Evolutionary conservation across 2,797 vertebrate species (phyloP).

Genomic region (Cyprinella venusta): DNA sequence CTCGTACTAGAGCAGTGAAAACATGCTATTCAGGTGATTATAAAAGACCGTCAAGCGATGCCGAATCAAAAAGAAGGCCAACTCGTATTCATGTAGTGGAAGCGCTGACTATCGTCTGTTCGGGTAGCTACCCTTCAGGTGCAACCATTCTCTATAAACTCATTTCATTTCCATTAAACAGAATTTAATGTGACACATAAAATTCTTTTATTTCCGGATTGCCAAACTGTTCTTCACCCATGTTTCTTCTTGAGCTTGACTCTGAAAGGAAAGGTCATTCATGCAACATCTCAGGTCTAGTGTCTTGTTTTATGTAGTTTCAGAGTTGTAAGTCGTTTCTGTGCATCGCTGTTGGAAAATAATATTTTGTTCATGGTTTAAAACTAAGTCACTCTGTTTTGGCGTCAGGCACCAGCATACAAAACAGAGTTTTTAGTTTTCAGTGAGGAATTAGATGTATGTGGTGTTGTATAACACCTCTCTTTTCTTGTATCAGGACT

Average conservation of each 20-base stretch:
- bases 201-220: conserved; percentile 50
- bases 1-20: conserved; percentile 59
- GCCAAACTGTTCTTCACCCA: conserved; percentile 40
- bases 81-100: conserved; percentile 67
- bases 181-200: conserved; percentile 47
- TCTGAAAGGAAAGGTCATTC: conserved; percentile 10
- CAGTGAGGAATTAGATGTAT: not conserved
- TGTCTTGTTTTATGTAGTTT: not conserved
- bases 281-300: not conserved
- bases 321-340: not conserved
- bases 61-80: conserved; percentile 70
- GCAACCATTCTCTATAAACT: conserved; percentile 55
- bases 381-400: not conserved
- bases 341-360: not conserved
- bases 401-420: not conserved
- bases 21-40: conserved; percentile 69
- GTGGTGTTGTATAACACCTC: not conserved
- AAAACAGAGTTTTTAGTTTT: not conserved
- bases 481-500: not conserved
- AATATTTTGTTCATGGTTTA: not conserved
- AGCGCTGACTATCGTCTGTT: conserved; percentile 64
- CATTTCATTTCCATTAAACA: conserved; percentile 50
- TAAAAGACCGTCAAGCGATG: conserved; percentile 66
- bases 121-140: conserved; percentile 61
- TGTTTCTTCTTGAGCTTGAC: conserved; percentile 50